Evolutionary conservation across 1,140 invertebrate species (phyloP).

Genomic region (Trypoxylus dichotomus): DNA sequence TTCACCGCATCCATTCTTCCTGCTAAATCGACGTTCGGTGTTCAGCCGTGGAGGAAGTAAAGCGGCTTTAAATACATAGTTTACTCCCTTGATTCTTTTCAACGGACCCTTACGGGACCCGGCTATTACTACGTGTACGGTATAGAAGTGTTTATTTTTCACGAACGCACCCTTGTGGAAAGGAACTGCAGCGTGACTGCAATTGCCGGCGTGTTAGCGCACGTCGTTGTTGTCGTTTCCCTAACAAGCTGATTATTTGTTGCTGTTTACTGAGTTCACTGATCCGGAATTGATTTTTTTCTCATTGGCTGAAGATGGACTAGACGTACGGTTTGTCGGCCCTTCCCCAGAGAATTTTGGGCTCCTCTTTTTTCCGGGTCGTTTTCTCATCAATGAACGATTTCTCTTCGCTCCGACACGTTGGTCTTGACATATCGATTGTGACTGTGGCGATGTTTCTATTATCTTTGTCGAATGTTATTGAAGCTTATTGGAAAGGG

Average conservation of each 20-base stretch:
- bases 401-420: neutral
- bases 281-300: slow-evolving; percentile 2
- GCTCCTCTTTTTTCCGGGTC: neutral
- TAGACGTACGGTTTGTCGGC: neutral
- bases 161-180: neutral
- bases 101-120: neutral
- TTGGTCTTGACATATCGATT: neutral
- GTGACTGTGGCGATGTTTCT: neutral
- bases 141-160: neutral
- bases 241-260: slow-evolving; percentile 24
- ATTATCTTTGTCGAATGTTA: neutral
- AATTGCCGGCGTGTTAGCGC: neutral
- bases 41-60: neutral
- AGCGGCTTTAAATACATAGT: slow-evolving; percentile 12
- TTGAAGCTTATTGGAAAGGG: neutral
- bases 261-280: neutral
- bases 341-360: neutral
- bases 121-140: neutral
- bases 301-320: neutral
- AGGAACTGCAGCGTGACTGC: neutral
- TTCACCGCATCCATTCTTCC: slow-evolving; percentile 7
- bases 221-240: neutral
- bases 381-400: neutral
- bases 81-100: neutral
- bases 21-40: neutral